Percentiles rank a stretch among this genome's conserved stretches.
Evolutionary conservation across 64 coral and sea anemone species (phyloP).

Genomic region (Actinia equina): DNA sequence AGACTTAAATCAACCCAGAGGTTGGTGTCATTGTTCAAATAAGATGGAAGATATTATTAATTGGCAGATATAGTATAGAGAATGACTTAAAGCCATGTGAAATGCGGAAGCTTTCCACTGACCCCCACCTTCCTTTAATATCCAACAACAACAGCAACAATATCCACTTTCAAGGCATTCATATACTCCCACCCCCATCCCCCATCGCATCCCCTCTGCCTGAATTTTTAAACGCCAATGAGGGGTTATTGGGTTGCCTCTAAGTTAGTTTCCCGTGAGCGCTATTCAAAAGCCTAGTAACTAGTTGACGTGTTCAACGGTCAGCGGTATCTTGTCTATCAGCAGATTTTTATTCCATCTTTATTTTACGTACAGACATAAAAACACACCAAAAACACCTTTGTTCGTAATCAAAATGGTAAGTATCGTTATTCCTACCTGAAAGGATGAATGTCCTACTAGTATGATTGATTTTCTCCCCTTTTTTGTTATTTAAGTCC

Average conservation of each 20-base stretch:
- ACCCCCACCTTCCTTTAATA: no score
- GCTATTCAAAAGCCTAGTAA: background rate
- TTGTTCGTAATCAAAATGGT: background rate
- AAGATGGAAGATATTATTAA: no score
- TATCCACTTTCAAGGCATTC: no score
- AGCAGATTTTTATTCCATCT: background rate
- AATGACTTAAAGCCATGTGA: no score
- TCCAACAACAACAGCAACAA: no score
- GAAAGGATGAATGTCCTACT: background rate
- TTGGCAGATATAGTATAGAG: no score
- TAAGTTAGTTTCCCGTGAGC: background rate
- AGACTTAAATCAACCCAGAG: no score
- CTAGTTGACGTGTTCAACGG: constrained; percentile 20
- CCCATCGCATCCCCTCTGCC: no score
- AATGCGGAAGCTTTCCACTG: no score
- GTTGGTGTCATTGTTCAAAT: no score
- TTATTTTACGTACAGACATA: background rate
- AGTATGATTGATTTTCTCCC: background rate
- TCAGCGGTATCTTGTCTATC: background rate
- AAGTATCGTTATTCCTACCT: background rate
- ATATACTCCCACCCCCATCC: no score
- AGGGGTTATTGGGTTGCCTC: background rate
- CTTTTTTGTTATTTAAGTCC: constrained; percentile 41
- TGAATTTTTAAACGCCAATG: no score
- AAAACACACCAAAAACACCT: background rate